phyloP scores from a whole-genome alignment of 1,140 invertebrate genomes.

The Cheumatopsyche charites region DNA sequence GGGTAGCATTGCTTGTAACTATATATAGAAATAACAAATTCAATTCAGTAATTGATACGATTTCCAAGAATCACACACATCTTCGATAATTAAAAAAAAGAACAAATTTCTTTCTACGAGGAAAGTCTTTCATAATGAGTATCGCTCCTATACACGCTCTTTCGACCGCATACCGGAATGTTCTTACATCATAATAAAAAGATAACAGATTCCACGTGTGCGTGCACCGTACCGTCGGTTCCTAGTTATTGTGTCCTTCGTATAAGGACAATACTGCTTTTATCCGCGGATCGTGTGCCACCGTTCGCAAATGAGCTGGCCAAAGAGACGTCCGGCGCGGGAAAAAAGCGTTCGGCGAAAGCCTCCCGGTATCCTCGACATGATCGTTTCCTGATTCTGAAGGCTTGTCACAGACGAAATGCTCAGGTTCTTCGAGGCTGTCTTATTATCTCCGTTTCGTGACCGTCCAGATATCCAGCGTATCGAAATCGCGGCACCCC shows the following conservation, averaged over 20 bases:
- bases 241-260: conserved; percentile 29
- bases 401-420: conserved; percentile 4
- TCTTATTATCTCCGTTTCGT: conserved; percentile 17
- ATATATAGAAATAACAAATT: no score
- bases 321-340: neutral
- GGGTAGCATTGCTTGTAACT: no score
- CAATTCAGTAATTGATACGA: no score
- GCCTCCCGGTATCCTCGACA: neutral
- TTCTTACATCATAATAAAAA: conserved; percentile 38
- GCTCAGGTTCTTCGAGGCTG: neutral
- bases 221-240: conserved; percentile 14
- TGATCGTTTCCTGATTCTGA: conserved; percentile 23
- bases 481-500: neutral
- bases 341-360: neutral
- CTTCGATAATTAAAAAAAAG: no score
- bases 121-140: no score
- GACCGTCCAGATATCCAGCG: neutral
- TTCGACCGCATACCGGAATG: no score
- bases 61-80: no score
- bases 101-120: no score
- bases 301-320: neutral
- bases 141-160: no score
- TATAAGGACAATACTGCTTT: conserved; percentile 38
- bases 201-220: conserved; percentile 36
- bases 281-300: conserved; percentile 34